These are phyloP conservation scores for Ctenopoma multispine DNA, from an alignment of 2,797 vertebrate genomes.

Conservation along the genomic window DNA sequence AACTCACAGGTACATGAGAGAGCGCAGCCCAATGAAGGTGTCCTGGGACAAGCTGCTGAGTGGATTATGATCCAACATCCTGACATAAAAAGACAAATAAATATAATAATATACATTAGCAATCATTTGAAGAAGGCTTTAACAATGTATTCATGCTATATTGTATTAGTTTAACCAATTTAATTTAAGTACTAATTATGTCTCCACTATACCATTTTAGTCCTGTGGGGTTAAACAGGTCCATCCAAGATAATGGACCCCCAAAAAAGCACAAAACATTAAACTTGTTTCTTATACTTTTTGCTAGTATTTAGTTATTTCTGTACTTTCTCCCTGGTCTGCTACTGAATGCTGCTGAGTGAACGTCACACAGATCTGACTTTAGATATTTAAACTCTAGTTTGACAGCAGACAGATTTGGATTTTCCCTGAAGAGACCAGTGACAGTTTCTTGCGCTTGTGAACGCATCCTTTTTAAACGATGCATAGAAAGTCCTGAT, in stretches of 20 bases:
- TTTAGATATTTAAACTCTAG: not conserved
- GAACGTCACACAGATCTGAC: not conserved
- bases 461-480: not conserved
- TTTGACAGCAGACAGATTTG: not conserved
- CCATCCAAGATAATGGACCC: too few species aligned
- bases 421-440: too few species aligned
- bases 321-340: too few species aligned
- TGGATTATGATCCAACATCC: slow-evolving; percentile 88
- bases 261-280: too few species aligned
- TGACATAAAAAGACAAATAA: slow-evolving; percentile 52
- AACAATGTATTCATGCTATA: not conserved
- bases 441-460: not conserved
- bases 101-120: too few species aligned
- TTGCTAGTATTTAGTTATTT: too few species aligned
- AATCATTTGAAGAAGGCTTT: not conserved
- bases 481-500: not conserved
- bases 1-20: slow-evolving; percentile 86
- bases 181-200: too few species aligned
- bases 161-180: too few species aligned
- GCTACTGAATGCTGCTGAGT: too few species aligned
- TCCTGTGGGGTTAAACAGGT: too few species aligned
- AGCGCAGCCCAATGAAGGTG: slow-evolving; percentile 84
- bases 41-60: slow-evolving; percentile 81
- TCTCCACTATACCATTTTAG: too few species aligned
- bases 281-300: too few species aligned